Conservation (phyloP, 1,140 invertebrate species). For the Antheraea mylitta region DNA sequence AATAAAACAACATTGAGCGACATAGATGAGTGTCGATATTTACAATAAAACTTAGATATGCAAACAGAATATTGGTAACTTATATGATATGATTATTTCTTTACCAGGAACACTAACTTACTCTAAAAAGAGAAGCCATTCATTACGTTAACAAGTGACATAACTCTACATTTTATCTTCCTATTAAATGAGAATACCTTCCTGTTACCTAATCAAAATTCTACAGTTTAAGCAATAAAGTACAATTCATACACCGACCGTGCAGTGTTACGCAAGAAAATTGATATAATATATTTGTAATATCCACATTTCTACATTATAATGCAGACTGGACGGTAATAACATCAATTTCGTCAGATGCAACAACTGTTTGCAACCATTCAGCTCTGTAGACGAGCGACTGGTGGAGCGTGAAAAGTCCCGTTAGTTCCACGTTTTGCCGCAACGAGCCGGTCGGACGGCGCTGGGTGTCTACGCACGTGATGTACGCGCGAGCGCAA, state of each 20-base stretch:
- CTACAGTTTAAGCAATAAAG: neutral
- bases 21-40: too few species aligned
- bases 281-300: conserved; percentile 11
- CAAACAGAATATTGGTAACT: too few species aligned
- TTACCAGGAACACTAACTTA: too few species aligned
- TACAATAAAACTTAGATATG: too few species aligned
- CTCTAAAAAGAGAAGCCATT: neutral
- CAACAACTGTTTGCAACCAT: conserved; percentile 22
- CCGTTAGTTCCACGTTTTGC: conserved; percentile 57
- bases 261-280: neutral
- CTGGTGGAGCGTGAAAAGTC: conserved; percentile 54
- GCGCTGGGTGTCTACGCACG: conserved; percentile 54
- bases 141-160: neutral
- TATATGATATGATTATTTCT: too few species aligned
- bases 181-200: neutral
- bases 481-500: conserved; percentile 63
- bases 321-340: conserved; percentile 7
- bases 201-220: neutral
- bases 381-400: conserved; percentile 29
- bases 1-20: too few species aligned
- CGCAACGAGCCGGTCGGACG: conserved; percentile 41
- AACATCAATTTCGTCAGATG: conserved; percentile 25
- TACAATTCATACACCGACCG: neutral
- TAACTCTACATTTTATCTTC: neutral
- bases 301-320: conserved; percentile 10